A percentile compares a stretch with the other conserved stretches of the same genome.
Conservation (phyloP, 2,113 vertebrate species). For the Piprites chloris region DNA sequence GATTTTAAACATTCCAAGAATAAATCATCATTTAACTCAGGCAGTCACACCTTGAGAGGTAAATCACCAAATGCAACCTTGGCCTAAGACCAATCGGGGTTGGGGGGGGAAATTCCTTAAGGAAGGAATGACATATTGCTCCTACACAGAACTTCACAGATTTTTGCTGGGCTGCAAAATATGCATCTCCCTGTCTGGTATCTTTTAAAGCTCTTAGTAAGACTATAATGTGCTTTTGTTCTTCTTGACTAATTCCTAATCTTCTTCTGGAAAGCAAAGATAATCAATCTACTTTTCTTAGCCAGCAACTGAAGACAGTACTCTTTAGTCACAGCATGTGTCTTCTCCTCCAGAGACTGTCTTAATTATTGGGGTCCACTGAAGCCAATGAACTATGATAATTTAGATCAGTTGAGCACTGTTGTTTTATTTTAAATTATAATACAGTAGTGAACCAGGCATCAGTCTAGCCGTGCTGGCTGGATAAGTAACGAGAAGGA, state of each 20-base stretch:
- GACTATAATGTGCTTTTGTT: neutral
- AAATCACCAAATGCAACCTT: neutral
- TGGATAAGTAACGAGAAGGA: neutral
- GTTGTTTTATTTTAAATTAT: neutral
- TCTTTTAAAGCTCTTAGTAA: neutral
- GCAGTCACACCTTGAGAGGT: neutral
- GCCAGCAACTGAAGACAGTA: neutral
- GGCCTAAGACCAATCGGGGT: neutral
- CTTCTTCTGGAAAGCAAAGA: neutral
- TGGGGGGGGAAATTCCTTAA: neutral
- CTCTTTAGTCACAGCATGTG: neutral
- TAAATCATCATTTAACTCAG: neutral
- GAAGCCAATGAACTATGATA: neutral
- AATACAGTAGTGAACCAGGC: neutral
- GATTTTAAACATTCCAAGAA: neutral
- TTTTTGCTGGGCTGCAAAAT: neutral
- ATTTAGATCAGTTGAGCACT: neutral
- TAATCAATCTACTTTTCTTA: conserved; percentile 12
- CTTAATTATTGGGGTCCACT: neutral
- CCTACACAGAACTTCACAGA: neutral
- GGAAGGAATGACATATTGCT: neutral
- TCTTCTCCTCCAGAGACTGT: neutral
- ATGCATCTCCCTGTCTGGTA: neutral
- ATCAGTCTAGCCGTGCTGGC: neutral
- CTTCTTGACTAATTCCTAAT: neutral